Conservation (phyloP, 2,797 vertebrate genomes). For the Sparus aurata region DNA sequence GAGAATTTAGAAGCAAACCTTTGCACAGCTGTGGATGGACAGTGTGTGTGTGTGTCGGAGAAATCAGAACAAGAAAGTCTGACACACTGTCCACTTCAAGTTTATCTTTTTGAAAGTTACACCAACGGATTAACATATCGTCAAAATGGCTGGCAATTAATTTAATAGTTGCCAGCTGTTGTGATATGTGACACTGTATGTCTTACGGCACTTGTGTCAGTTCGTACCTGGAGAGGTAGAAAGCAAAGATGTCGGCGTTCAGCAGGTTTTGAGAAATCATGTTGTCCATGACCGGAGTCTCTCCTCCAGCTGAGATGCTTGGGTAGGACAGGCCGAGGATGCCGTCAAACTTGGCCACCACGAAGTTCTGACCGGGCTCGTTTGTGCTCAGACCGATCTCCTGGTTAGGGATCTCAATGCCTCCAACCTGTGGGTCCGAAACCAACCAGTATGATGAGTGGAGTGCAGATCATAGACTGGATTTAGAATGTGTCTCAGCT, state of each 20-base stretch:
- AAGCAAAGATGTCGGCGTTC: slow-evolving; percentile 80
- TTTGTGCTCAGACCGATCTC: slow-evolving; percentile 85
- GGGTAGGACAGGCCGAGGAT: slow-evolving; percentile 87
- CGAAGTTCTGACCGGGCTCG: slow-evolving; percentile 82
- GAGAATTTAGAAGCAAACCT: no score
- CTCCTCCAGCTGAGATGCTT: slow-evolving; percentile 68
- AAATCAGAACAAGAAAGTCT: no score
- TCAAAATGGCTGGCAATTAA: no score
- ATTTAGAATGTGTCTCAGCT: background rate
- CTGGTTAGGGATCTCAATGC: slow-evolving; percentile 80
- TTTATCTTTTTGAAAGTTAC: no score
- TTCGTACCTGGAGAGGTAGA: slow-evolving; percentile 85
- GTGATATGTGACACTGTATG: background rate
- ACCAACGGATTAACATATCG: no score
- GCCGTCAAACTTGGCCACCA: slow-evolving; percentile 81
- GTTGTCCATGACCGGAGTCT: slow-evolving; percentile 75
- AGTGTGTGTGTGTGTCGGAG: no score
- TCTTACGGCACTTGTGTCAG: background rate
- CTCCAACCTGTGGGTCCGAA: slow-evolving; percentile 78
- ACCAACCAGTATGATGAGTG: background rate
- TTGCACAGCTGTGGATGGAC: no score
- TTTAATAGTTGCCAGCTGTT: no score
- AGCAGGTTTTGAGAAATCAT: slow-evolving; percentile 82
- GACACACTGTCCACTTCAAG: no score
- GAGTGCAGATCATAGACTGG: background rate